These are phyloP conservation scores for Hippocampus zosterae DNA, from an alignment of 2,113 vertebrate genomes.

Conservation along the genomic window DNA sequence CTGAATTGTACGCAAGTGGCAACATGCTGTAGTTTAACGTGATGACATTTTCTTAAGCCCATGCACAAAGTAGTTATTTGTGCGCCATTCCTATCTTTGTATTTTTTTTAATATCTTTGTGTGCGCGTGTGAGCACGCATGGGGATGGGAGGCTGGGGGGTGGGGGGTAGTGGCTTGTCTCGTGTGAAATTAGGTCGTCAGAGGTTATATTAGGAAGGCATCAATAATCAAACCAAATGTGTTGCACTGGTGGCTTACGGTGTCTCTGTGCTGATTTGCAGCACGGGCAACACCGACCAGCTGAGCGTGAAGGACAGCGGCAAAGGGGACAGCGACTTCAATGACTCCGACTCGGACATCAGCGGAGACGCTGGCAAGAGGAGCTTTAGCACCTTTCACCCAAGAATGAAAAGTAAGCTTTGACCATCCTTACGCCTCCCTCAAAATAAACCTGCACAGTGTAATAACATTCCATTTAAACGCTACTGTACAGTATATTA, in stretches of 20 bases:
- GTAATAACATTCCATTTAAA: not conserved
- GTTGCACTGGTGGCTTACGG: constrained; percentile 50
- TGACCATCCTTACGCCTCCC: not conserved
- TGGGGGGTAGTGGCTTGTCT: not conserved
- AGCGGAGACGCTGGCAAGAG: constrained; percentile 66
- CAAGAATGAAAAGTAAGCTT: constrained; percentile 58
- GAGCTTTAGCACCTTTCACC: constrained; percentile 55
- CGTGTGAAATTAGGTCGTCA: constrained; percentile 26
- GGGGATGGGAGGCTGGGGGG: too few relatives aligned
- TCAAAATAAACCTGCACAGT: not conserved
- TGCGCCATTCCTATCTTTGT: too few relatives aligned
- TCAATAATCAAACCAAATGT: constrained; percentile 63
- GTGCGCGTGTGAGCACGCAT: not conserved
- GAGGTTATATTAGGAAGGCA: constrained; percentile 42
- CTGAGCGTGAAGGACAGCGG: constrained; percentile 77
- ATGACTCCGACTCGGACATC: constrained; percentile 70
- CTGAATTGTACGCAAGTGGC: not conserved
- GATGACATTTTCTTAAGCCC: not conserved
- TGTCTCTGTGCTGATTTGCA: constrained; percentile 49
- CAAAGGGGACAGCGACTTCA: constrained; percentile 77
- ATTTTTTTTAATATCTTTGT: not conserved
- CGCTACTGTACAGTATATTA: too few relatives aligned
- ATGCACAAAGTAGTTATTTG: too few relatives aligned
- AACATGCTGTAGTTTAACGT: constrained; percentile 13
- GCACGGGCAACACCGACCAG: constrained; percentile 68